Evolutionary conservation across 2,888 invertebrate genomes (phyloP).

Genomic region (Ophraella communa): DNA sequence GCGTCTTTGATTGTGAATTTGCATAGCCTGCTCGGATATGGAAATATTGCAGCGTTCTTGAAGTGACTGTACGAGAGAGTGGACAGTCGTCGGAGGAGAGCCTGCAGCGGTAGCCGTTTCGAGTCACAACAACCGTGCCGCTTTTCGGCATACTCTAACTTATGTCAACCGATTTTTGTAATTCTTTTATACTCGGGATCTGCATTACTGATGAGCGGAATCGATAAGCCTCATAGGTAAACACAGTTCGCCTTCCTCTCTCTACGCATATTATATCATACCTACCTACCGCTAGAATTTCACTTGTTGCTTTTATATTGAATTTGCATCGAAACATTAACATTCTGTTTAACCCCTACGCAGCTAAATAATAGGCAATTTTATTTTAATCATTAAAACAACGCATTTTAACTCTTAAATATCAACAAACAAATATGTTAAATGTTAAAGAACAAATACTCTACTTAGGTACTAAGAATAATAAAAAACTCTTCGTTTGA

Average conservation of each 20-base stretch:
- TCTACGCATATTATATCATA: not conserved
- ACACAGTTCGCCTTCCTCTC: conserved; percentile 6
- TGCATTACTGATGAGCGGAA: conserved; percentile 36
- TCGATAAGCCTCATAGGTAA: conserved; percentile 23
- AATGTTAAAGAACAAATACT: no score
- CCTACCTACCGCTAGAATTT: not conserved
- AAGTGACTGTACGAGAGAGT: conserved; percentile 53
- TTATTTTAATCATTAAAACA: no score
- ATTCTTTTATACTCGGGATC: conserved; percentile 44
- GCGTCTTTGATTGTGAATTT: conserved; percentile 59
- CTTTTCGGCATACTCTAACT: conserved; percentile 59
- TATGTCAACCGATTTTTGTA: conserved; percentile 58
- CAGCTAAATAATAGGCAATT: no score
- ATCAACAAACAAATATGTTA: no score
- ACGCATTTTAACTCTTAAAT: no score
- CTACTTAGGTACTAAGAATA: no score
- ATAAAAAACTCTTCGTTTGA: no score
- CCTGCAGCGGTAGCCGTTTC: conserved; percentile 54
- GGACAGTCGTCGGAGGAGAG: conserved; percentile 50
- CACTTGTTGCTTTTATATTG: no score
- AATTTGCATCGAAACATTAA: no score
- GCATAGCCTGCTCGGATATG: conserved; percentile 60
- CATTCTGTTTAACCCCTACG: no score
- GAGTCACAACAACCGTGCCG: conserved; percentile 47
- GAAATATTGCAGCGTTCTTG: conserved; percentile 57